Conservation (phyloP, 2,113 vertebrate species). For the Sebastes fasciatus region DNA sequence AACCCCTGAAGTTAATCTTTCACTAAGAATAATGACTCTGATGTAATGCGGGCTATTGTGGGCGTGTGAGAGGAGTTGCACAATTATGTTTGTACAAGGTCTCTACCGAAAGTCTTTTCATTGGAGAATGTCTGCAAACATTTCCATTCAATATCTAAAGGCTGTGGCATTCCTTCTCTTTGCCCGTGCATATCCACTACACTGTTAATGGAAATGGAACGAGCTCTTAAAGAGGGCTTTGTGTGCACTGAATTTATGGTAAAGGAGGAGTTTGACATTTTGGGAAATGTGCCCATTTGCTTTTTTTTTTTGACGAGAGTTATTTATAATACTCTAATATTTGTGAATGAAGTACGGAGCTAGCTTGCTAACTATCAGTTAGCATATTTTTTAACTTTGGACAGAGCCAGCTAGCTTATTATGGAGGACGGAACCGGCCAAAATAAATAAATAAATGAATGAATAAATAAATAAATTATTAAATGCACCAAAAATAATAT, state of each 20-base stretch:
- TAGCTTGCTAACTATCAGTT: background rate
- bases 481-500: too few species aligned
- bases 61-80: conserved; percentile 43
- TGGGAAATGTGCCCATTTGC: background rate
- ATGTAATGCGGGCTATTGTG: conserved; percentile 39
- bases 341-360: background rate
- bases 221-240: conserved; percentile 1
- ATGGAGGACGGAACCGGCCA: too few species aligned
- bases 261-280: background rate
- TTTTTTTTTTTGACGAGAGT: background rate
- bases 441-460: too few species aligned
- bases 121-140: conserved; percentile 36
- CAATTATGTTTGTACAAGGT: conserved; percentile 63
- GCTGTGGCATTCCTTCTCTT: conserved; percentile 23
- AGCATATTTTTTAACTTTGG: too few species aligned
- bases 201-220: conserved; percentile 19
- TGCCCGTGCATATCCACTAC: background rate
- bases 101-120: conserved; percentile 37
- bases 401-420: too few species aligned
- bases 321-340: background rate
- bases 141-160: conserved; percentile 41
- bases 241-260: background rate
- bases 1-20: conserved; percentile 63
- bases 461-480: too few species aligned
- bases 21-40: conserved; percentile 54